These are phyloP conservation scores for Ochropacha duplaris DNA, from an alignment of 2,888 invertebrate genomes.

Conservation along the genomic window DNA sequence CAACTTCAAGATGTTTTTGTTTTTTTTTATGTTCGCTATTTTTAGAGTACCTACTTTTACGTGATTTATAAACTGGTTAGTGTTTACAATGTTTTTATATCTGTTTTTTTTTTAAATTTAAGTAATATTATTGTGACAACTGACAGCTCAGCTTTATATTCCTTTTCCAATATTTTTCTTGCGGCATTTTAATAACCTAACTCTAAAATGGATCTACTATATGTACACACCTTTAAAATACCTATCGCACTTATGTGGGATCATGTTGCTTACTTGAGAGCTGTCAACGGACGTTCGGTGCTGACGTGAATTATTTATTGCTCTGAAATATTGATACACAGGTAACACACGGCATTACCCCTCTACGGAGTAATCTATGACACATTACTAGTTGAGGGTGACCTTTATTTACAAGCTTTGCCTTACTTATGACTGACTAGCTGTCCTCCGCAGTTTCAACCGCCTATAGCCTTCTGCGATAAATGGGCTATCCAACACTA, in stretches of 20 bases:
- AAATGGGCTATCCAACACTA: too few species aligned
- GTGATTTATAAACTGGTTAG: too few species aligned
- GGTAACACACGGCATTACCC: constrained; percentile 10
- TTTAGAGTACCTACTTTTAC: too few species aligned
- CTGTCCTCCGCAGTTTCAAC: too few species aligned
- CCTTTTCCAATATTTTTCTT: neutral
- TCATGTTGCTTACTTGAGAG: constrained; percentile 24
- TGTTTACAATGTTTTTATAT: too few species aligned
- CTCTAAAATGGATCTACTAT: neutral
- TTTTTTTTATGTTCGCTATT: too few species aligned
- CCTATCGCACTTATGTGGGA: neutral
- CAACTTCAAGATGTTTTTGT: too few species aligned
- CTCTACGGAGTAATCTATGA: constrained; percentile 9
- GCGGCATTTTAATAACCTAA: neutral
- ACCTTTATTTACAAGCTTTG: neutral
- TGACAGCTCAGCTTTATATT: neutral
- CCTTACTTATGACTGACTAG: too few species aligned
- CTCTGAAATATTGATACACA: constrained; percentile 42
- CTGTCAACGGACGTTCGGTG: constrained; percentile 29
- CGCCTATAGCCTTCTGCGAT: too few species aligned
- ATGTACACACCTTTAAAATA: neutral
- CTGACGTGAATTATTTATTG: constrained; percentile 47
- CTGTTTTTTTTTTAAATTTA: too few species aligned
- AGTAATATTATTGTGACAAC: too few species aligned
- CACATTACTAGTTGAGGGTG: neutral